Base-by-base conservation (phyloP, 2,113 vertebrate species). In the Typhlomys cinereus region DNA sequence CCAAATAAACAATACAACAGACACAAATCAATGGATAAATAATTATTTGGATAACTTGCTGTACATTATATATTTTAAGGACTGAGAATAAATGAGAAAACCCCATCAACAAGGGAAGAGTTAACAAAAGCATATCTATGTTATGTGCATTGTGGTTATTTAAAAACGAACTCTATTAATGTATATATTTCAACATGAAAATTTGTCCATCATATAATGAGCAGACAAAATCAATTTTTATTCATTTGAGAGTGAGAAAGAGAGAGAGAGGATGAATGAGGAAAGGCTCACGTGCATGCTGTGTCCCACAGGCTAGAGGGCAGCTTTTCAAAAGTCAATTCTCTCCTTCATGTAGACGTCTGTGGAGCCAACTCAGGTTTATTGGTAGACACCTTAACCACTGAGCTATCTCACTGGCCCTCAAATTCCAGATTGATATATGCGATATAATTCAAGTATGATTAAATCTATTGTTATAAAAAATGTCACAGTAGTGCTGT, bases 91-190 rank as follows among this genome's bases (percentile, higher is more conserved):
- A 87, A 46, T 69, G 36, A n/a, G 61, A 84, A 83, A 34, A 85
- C 59, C 15, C 29, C n/a, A 34, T 79, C 84, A 74, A 59, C 67
- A 66, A 31, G 41, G 41, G 14, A 78, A 39, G 4, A 89, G 64
- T 78, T 89, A 86, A 80, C 25, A 74, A 61, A 86, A 67, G 34
- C 78, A 75, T 89, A 82, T 46, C 41, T 81, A 11, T 31, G 54
- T 31, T 66, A 34, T 21, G 57, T 20, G 75, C 73, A 73, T 31
- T 27, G 17, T 48, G 83, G 79, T 90, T 41, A 41, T 67, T 74
- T 50, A 83, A 95, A 74, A 84, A n/a, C 70, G n/a, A n/a, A n/a
- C n/a, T n/a, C 20, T 92, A 27, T 82, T 73, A 86, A 82, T 85
- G 54, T 64, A 34, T 79, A 46, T 79, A 78, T 6, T 69, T 1